These are phyloP conservation scores for Hymenopus coronatus DNA, from an alignment of 2,888 invertebrate genomes.

Conservation along the genomic window DNA sequence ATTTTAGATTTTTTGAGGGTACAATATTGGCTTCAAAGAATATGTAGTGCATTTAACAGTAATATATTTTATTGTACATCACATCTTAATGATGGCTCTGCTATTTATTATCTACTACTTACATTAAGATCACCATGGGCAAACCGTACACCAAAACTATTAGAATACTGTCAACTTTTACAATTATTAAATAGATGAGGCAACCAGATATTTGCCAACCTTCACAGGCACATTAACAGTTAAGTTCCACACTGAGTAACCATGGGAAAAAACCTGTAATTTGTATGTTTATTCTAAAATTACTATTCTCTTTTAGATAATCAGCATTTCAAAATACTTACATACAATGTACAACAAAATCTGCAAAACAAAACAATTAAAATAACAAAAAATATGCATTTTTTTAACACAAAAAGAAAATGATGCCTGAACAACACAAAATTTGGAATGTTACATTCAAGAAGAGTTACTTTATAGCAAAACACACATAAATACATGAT, in stretches of 20 bases:
- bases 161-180: slow-evolving; percentile 7
- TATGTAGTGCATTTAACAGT: background rate
- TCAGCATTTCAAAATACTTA: background rate
- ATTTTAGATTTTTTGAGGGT: background rate
- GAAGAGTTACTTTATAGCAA: too few species aligned
- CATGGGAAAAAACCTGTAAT: background rate
- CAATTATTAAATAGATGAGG: background rate
- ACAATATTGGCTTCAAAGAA: background rate
- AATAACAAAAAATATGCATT: background rate
- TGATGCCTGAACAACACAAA: background rate
- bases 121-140: background rate
- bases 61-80: background rate
- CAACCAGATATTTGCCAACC: background rate
- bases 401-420: background rate
- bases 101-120: background rate
- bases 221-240: background rate
- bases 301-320: background rate
- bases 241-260: background rate
- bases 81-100: background rate
- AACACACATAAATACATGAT: background rate
- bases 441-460: background rate
- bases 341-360: background rate
- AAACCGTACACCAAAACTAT: slow-evolving; percentile 9
- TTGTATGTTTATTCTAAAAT: background rate
- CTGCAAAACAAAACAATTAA: background rate